These are phyloP conservation scores for Misgurnus anguillicaudatus DNA, from an alignment of 2,113 vertebrate species.

Conservation along the genomic window DNA sequence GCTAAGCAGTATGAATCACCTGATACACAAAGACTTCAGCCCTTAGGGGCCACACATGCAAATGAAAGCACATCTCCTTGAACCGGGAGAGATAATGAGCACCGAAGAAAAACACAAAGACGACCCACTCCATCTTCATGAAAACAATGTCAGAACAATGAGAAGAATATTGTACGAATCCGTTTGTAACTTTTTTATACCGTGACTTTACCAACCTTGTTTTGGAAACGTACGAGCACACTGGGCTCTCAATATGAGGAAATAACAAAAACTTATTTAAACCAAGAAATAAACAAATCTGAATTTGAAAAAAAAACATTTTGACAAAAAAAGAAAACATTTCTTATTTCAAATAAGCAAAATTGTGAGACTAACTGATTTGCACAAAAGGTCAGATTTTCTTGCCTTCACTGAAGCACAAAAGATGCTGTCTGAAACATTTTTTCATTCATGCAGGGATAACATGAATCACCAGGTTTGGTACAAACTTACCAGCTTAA, in stretches of 20 bases:
- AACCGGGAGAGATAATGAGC: slow-evolving; percentile 70
- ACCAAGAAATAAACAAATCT: not conserved
- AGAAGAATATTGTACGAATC: not conserved
- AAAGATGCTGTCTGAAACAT: not conserved
- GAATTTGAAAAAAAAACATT: not conserved
- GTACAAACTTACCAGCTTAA: not conserved
- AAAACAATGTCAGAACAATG: slow-evolving; percentile 26
- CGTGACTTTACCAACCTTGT: not conserved
- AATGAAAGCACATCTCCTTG: slow-evolving; percentile 69
- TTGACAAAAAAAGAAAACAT: too few species aligned
- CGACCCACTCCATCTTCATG: slow-evolving; percentile 43
- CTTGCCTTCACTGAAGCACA: not conserved
- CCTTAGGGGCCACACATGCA: slow-evolving; percentile 64
- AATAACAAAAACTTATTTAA: not conserved
- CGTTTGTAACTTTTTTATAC: not conserved
- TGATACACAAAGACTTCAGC: slow-evolving; percentile 54
- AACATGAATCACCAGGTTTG: not conserved
- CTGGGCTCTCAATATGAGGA: not conserved
- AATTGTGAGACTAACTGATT: too few species aligned
- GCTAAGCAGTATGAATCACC: slow-evolving; percentile 66
- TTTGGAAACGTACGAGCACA: not conserved
- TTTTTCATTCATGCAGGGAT: not conserved
- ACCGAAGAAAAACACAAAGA: slow-evolving; percentile 56
- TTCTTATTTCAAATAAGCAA: too few species aligned
- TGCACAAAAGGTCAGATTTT: not conserved